These are phyloP conservation scores for Hymenopus coronatus DNA, from an alignment of 2,888 invertebrate species.

Conservation along the genomic window DNA sequence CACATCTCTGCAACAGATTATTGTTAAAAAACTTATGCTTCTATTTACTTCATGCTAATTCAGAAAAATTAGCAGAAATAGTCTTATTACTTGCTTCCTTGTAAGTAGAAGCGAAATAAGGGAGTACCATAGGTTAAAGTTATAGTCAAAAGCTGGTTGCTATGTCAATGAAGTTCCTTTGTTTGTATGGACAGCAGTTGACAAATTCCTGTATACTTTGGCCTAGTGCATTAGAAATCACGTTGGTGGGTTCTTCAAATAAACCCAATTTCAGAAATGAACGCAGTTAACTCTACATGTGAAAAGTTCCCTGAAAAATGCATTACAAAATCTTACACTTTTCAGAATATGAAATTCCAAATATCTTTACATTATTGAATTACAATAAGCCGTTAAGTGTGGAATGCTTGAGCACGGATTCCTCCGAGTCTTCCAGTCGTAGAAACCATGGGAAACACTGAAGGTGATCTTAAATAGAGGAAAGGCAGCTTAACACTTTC, in stretches of 20 bases:
- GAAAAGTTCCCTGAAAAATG: conserved; percentile 34
- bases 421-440: conserved; percentile 12
- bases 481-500: conserved; percentile 31
- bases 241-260: conserved; percentile 41
- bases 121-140: too few relatives aligned
- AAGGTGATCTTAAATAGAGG: conserved; percentile 26
- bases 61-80: too few relatives aligned
- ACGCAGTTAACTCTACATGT: conserved; percentile 29
- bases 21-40: too few relatives aligned
- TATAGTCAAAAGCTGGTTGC: too few relatives aligned
- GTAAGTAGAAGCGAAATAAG: too few relatives aligned
- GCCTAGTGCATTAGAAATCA: conserved; percentile 39
- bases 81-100: too few relatives aligned
- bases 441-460: conserved; percentile 25
- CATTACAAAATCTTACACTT: conserved; percentile 31
- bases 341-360: conserved; percentile 28
- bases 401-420: conserved; percentile 27
- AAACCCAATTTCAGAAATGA: conserved; percentile 29
- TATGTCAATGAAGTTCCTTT: too few relatives aligned
- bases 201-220: too few relatives aligned
- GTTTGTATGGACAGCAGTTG: too few relatives aligned
- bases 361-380: conserved; percentile 33
- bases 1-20: too few relatives aligned
- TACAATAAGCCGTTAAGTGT: conserved; percentile 26
- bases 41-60: too few relatives aligned